Base-by-base conservation (phyloP, 2,113 vertebrate species). In the Chaetura pelagica region DNA sequence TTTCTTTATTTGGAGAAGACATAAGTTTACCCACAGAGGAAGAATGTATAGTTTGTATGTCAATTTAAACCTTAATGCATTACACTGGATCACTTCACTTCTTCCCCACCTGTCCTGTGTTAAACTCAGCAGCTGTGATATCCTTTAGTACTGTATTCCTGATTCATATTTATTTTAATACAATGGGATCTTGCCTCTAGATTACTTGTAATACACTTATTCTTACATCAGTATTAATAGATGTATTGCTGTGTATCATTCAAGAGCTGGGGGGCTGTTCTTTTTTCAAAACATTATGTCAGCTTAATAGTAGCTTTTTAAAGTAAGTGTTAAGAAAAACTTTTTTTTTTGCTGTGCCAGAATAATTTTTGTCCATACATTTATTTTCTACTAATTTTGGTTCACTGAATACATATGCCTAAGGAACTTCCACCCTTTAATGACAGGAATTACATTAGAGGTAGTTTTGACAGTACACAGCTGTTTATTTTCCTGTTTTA, bases 361-460 rank as follows among this genome's bases (percentile, higher is more conserved):
- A 64, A 48, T 75, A 0, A 51, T 71, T 90, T 84, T 74, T 89
- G 26, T 48, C 26, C 18, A 10, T 51, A 35, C 5, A 17, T 93
- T 73, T 20, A 16, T 57, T 75, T 76, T 69, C 32, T 84, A 2
- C 10, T 78, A 1, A 2, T 26, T 74, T 83, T 55, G 66, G 6
- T 86, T 88, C 2, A 10, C 9, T 76, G 51, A 34, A 29, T 0
- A 0, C 2, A 5, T 4, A 4, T 13, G 38, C 15, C 12, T 71
- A 2, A 40, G 55, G 20, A 51, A 52, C 15, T 44, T 26, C 29
- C 5, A 20, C 21, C n/a, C 44, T 66, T 83, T n/a, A 54, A 57
- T 29, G 17, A 27, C 15, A 51, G 22, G 27, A 64, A 20, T 68
- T 76, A 29, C 23, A 4, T 30, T 59, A 30, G 34, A 49, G 21